Percentiles rank a stretch among this genome's conserved stretches.
phyloP scores from a whole-genome alignment of 2,113 vertebrate species.

The Chionomys nivalis region DNA sequence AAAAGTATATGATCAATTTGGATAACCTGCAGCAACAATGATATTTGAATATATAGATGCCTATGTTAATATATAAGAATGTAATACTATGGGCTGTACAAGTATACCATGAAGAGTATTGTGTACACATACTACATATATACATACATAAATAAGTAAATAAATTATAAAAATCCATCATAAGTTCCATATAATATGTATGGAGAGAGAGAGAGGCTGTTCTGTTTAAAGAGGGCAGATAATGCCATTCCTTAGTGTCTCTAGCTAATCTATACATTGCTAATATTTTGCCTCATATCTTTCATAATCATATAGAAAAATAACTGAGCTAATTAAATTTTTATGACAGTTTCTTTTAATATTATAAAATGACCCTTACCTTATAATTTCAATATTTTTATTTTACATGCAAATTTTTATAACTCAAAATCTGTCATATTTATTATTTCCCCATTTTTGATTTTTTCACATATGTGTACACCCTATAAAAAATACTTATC shows the following conservation, averaged over 20 bases:
- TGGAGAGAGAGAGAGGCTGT: neutral
- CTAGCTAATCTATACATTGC: neutral
- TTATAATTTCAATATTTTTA: slow-evolving; percentile 24
- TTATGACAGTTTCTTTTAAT: neutral
- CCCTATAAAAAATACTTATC: neutral
- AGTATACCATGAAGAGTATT: neutral
- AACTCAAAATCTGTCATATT: slow-evolving; percentile 30
- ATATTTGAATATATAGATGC: neutral
- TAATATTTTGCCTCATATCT: neutral
- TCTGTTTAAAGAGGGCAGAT: neutral
- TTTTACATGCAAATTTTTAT: neutral
- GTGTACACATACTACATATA: neutral
- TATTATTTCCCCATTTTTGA: slow-evolving; percentile 19
- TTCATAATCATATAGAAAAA: slow-evolving; percentile 50
- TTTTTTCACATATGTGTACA: slow-evolving; percentile 36
- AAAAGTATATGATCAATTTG: neutral
- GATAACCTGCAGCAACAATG: neutral
- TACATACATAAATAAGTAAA: neutral
- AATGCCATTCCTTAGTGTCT: neutral
- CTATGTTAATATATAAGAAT: neutral
- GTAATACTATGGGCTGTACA: neutral
- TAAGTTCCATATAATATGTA: neutral
- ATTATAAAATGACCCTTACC: neutral
- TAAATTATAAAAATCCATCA: neutral
- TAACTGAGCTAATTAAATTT: slow-evolving; percentile 2